phyloP scores from a whole-genome alignment of 2,888 invertebrate genomes.

The Ennomos quercinarius region DNA sequence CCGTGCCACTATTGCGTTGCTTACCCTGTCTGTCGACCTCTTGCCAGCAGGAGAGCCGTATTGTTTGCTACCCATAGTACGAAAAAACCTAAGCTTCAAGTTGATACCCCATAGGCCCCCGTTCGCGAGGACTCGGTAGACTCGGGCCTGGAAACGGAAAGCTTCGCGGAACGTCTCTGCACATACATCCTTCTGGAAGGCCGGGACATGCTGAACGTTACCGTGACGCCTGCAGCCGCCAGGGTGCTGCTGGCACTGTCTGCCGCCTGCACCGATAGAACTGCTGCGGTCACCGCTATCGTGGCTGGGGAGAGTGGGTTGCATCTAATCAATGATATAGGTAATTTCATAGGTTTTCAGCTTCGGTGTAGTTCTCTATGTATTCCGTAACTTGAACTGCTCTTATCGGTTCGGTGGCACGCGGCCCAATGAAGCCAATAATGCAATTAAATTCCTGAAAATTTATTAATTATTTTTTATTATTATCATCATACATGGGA shows the following conservation, averaged over 20 bases:
- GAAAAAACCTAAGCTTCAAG: too few species aligned
- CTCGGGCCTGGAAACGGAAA: constrained; percentile 77
- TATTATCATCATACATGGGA: too few species aligned
- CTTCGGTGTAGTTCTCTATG: too few species aligned
- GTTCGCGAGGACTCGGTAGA: constrained; percentile 79
- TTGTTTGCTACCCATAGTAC: too few species aligned
- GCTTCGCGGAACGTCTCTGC: constrained; percentile 74
- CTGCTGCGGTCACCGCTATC: constrained; percentile 71
- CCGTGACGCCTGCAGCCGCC: constrained; percentile 88
- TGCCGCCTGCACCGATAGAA: constrained; percentile 58
- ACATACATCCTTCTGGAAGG: constrained; percentile 89
- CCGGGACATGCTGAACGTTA: constrained; percentile 87
- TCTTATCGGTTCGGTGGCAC: too few species aligned
- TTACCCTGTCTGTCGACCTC: too few species aligned
- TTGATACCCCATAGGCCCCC: constrained; percentile 57
- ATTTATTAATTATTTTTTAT: too few species aligned
- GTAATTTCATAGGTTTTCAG: constrained; percentile 42
- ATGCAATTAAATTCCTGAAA: too few species aligned
- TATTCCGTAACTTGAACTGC: too few species aligned
- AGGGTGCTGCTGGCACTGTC: constrained; percentile 78
- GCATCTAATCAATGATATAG: constrained; percentile 87
- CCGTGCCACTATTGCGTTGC: too few species aligned
- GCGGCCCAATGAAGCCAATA: too few species aligned
- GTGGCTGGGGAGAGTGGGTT: constrained; percentile 59
- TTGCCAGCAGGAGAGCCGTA: too few species aligned